Base-by-base conservation (phyloP, 2,797 vertebrate genomes). In the Strix occidentalis region DNA sequence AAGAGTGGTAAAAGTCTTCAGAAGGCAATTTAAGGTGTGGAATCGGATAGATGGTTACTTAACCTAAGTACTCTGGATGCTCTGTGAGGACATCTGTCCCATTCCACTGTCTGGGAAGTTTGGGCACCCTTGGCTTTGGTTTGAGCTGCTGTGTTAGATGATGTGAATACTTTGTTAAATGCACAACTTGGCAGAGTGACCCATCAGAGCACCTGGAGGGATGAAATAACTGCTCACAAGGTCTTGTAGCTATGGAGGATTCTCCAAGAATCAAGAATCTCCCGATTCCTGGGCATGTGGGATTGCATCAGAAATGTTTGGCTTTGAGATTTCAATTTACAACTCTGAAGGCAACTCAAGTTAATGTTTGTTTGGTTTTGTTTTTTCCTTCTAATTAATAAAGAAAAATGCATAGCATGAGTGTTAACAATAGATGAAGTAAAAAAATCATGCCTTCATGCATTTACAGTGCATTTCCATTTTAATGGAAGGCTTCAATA, bases 131-230 rank as follows among this genome's bases (percentile, higher is more conserved):
- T 5, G 46, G 46, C 72, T 41, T 18, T 23, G 35, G 17, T 11
- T 25, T 0, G 24, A 13, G 69, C 64, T 37, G 61, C 79, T 31
- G 43, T 9, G 18, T 16, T 58, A 28, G 26, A 26, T 19, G 50
- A 8, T 16, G 39, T 35, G 21, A 50, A 25, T 16, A 0, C 31
- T 70, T 23, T 2, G 5, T 21, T n/a, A 28, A 4, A 2, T 2
- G 15, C 5, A 12, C 56, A 31, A 4, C 41, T 25, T 57, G 63
- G 33, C 33, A 39, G 33, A n/a, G 63, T 10, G 20, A 50, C n/a
- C 45, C 64, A 4, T 25, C 3, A 0, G 63, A 53, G 68, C 37
- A 5, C 12, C 39, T 28, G 1, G 0, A 29, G 33, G 19, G 16
- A 11, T 26, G 16, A 19, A 33, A 25, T 7, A 1, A 2, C 53